These are phyloP conservation scores for Spodoptera exigua DNA, from an alignment of 2,888 invertebrate species.

Conservation along the genomic window DNA sequence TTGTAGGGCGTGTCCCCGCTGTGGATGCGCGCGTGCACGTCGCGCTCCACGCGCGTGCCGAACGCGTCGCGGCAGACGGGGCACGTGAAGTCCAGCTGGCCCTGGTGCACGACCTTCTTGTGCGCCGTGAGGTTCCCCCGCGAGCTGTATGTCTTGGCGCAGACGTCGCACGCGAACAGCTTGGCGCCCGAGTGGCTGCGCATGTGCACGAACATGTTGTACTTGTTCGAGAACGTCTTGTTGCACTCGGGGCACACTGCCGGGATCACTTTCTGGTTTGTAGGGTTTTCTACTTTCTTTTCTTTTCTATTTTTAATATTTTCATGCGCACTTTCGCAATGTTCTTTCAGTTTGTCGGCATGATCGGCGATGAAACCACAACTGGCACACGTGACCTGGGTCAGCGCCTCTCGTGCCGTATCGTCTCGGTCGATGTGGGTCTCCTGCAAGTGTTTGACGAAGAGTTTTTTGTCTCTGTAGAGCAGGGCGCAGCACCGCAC, in stretches of 20 bases:
- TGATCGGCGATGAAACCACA: constrained; percentile 65
- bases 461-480: constrained; percentile 63
- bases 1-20: constrained; percentile 81
- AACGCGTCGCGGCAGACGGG: constrained; percentile 84
- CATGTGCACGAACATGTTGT: constrained; percentile 84
- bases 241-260: constrained; percentile 85
- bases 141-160: constrained; percentile 81
- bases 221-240: constrained; percentile 83
- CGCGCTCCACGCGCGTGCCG: constrained; percentile 76
- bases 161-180: constrained; percentile 76
- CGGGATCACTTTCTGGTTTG: constrained; percentile 75
- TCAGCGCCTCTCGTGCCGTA: constrained; percentile 6
- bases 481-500: constrained; percentile 67
- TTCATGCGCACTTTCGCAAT: constrained; percentile 58
- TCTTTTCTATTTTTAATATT: constrained; percentile 32
- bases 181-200: constrained; percentile 70
- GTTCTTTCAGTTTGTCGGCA: constrained; percentile 50
- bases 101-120: constrained; percentile 77
- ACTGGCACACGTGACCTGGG: constrained; percentile 61
- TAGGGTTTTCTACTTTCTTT: constrained; percentile 51
- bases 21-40: constrained; percentile 81
- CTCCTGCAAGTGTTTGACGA: constrained; percentile 70
- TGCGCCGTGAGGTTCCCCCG: constrained; percentile 83
- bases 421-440: constrained; percentile 58
- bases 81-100: constrained; percentile 80